phyloP scores from a whole-genome alignment of 2,888 invertebrate species.

The Ormyrus labotus region DNA sequence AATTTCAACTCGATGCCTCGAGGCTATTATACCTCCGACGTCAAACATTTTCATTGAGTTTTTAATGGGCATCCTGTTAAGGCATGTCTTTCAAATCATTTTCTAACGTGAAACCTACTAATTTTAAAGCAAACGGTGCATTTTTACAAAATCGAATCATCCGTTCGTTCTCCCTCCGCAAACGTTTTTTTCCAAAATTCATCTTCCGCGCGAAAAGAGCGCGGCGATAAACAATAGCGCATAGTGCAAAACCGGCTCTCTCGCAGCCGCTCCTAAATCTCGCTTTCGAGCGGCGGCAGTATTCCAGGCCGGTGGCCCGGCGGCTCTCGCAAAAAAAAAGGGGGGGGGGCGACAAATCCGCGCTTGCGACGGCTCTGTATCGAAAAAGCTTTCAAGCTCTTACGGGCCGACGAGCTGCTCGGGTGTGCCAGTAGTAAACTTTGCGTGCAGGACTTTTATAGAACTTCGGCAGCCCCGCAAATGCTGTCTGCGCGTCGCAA shows the following conservation, averaged over 20 bases:
- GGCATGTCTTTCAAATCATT: too few relatives aligned
- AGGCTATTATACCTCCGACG: too few relatives aligned
- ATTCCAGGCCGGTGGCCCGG: neutral
- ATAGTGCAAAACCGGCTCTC: neutral
- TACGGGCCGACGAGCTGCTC: neutral
- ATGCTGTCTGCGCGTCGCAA: neutral
- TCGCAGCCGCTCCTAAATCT: neutral
- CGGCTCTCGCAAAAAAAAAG: neutral
- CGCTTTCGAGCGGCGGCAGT: constrained; percentile 28
- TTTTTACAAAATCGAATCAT: too few relatives aligned
- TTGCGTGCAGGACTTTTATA: constrained; percentile 16
- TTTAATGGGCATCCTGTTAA: too few relatives aligned
- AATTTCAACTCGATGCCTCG: too few relatives aligned
- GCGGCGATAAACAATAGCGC: constrained; percentile 2
- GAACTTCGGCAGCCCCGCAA: constrained; percentile 42
- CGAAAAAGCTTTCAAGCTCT: constrained; percentile 39
- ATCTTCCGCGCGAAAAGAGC: too few relatives aligned
- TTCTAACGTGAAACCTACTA: too few relatives aligned
- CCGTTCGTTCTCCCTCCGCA: too few relatives aligned
- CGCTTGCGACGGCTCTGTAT: neutral
- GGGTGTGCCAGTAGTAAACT: constrained; percentile 26
- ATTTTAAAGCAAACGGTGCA: too few relatives aligned
- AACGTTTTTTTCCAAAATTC: too few relatives aligned
- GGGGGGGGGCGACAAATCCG: neutral
- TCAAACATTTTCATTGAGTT: too few relatives aligned